Base-by-base conservation (phyloP, 2,888 invertebrate species). In the Folsomia candida region DNA sequence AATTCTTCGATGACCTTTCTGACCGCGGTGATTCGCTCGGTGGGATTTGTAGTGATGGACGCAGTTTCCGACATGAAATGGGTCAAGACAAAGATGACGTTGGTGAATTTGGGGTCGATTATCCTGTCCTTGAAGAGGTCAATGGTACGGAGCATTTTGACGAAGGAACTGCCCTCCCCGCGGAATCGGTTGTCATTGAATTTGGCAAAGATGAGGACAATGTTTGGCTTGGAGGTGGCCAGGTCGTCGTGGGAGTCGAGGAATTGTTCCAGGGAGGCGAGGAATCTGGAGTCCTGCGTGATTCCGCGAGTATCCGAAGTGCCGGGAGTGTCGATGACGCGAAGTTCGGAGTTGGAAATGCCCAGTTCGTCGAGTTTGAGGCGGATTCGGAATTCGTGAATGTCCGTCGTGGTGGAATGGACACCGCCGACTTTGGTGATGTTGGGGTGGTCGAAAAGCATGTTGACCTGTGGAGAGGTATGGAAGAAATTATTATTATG, bases 251-350 rank as follows among this genome's bases (percentile, higher is more conserved):
- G 72, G 11, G 61, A 74, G n/a, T 14, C 57, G 18, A 76, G 60
- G 37, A 24, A 76, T 14, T 74, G 67, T 18, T 74, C 73, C 3
- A 76, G 28, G 0, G 74, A 67, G 2, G 74, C 76, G 1, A 76
- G 64, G 58, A 74, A 74, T 59, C 64, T 51, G 2, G 74, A 67
- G 29, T 76, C 74, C 60, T 72, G 65, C 1, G 67, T 64, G 14
- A 76, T 47, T 27, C 74, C 74, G 22, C 71, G 54, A 6, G 74
- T 74, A 28, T 74, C 74, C 1, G 64, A 68, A 11, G 73, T 65
- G 60, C 76, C 76, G 14, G 76, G 76, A 14, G 76, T 76, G 69
- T 76, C 76, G 28, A 76, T 76, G 0, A 76, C 74, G 1, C 70
- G 68, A 3, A 76, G 68, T 11, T 64, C 72, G 0, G 72, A 62